Conservation (phyloP, 2,888 invertebrate genomes). For the Aphidius colemani region DNA sequence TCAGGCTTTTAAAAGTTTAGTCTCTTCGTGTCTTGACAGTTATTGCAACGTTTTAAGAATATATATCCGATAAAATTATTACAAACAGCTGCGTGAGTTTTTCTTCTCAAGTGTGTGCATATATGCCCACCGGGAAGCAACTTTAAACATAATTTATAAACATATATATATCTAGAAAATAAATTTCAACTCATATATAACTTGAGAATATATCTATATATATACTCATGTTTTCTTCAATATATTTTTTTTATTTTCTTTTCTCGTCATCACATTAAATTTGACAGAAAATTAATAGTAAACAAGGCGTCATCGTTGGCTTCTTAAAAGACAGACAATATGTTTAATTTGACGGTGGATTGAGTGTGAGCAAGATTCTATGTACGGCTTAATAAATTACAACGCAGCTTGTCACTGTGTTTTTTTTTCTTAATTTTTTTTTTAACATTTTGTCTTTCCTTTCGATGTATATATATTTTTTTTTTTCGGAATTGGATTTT, state of each 20-base stretch:
- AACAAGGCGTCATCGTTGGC: slow-evolving; percentile 46
- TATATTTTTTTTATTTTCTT: slow-evolving; percentile 27
- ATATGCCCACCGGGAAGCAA: neutral
- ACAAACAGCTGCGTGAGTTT: slow-evolving; percentile 49
- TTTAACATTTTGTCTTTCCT: slow-evolving; percentile 7
- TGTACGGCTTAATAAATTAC: slow-evolving; percentile 9
- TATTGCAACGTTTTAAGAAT: slow-evolving; percentile 48
- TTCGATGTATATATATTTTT: neutral
- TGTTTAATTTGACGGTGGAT: slow-evolving; percentile 53
- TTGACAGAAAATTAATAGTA: slow-evolving; percentile 54
- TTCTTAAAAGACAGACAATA: slow-evolving; percentile 41
- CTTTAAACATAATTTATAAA: too few species aligned
- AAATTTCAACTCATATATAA: too few species aligned
- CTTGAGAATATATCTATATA: neutral
- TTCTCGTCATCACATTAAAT: slow-evolving; percentile 35
- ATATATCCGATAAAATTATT: slow-evolving; percentile 51
- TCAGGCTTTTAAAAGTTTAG: slow-evolving; percentile 46
- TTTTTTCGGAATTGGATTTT: neutral
- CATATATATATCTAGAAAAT: slow-evolving; percentile 18
- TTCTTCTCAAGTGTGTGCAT: slow-evolving; percentile 14
- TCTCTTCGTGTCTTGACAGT: slow-evolving; percentile 44
- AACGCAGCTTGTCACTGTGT: neutral
- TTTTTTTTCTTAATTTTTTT: neutral
- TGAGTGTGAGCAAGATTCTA: slow-evolving; percentile 51
- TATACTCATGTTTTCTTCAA: neutral